Percentiles rank a stretch among this genome's conserved stretches.
Conservation (phyloP, 2,888 invertebrate genomes). For the Eristalis tenax region DNA sequence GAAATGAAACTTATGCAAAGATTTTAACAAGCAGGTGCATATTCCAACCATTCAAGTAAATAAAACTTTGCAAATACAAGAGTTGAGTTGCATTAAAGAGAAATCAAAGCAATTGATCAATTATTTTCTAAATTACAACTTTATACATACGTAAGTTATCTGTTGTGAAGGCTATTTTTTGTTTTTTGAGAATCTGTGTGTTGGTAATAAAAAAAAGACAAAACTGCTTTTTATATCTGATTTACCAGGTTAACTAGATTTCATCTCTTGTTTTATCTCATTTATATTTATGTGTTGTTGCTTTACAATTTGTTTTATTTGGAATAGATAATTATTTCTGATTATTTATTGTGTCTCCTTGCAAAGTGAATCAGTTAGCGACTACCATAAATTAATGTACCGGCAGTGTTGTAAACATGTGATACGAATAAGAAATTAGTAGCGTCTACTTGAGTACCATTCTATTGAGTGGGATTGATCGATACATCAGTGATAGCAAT, state of each 20-base stretch:
- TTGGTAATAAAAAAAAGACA: no score
- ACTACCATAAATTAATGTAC: slow-evolving; percentile 54
- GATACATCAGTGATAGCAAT: not conserved
- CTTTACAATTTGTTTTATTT: slow-evolving; percentile 64
- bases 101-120: slow-evolving; percentile 54
- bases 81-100: slow-evolving; percentile 8
- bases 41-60: not conserved
- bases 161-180: not conserved
- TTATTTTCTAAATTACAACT: slow-evolving; percentile 56
- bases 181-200: not conserved
- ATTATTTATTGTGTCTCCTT: slow-evolving; percentile 40
- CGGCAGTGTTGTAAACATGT: slow-evolving; percentile 48
- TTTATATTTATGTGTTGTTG: slow-evolving; percentile 46
- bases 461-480: not conserved
- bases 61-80: slow-evolving; percentile 42
- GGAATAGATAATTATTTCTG: slow-evolving; percentile 59
- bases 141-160: slow-evolving; percentile 32
- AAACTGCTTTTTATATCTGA: slow-evolving; percentile 30
- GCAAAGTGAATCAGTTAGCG: slow-evolving; percentile 42
- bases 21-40: slow-evolving; percentile 38
- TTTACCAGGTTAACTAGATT: slow-evolving; percentile 32
- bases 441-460: slow-evolving; percentile 38
- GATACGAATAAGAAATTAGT: slow-evolving; percentile 62
- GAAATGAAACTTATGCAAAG: slow-evolving; percentile 9
- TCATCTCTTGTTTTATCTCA: not conserved